phyloP scores from a whole-genome alignment of 1,140 invertebrate genomes.

The Potamilus streckersoni region DNA sequence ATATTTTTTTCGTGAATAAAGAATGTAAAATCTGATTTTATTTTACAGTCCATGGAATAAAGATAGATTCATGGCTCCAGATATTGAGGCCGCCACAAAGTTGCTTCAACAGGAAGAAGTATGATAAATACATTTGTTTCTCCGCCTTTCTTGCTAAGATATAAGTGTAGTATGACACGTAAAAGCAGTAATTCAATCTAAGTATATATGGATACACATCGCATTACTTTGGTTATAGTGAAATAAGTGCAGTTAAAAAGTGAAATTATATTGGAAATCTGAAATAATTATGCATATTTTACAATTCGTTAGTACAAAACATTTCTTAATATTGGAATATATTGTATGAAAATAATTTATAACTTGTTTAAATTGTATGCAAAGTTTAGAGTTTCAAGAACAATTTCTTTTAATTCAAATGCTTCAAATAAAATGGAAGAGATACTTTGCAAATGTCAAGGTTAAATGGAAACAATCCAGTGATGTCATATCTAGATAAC shows the following conservation, averaged over 20 bases:
- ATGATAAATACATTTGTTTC: not conserved
- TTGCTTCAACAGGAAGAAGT: constrained; percentile 74
- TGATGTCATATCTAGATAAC: not conserved
- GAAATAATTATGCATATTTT: too few species aligned
- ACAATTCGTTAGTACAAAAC: too few species aligned
- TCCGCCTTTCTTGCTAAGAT: not conserved
- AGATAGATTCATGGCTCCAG: constrained; percentile 78
- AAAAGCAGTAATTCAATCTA: not conserved
- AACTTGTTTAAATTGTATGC: too few species aligned
- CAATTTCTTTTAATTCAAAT: too few species aligned
- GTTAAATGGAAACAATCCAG: not conserved
- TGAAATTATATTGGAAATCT: not conserved
- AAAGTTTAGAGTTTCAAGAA: too few species aligned
- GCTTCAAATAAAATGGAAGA: not conserved
- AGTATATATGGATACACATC: not conserved
- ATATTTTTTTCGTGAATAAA: too few species aligned
- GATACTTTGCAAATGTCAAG: not conserved
- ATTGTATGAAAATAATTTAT: too few species aligned
- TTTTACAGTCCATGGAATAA: constrained; percentile 73
- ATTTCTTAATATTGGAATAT: too few species aligned
- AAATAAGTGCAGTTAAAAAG: constrained; percentile 1
- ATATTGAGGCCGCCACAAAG: constrained; percentile 75
- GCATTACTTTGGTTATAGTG: not conserved
- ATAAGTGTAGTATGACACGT: not conserved
- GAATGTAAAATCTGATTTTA: not conserved